Percentiles rank a stretch among this genome's conserved stretches.
Conservation (phyloP, 2,888 invertebrate species). For the Standfussiana lucernea region DNA sequence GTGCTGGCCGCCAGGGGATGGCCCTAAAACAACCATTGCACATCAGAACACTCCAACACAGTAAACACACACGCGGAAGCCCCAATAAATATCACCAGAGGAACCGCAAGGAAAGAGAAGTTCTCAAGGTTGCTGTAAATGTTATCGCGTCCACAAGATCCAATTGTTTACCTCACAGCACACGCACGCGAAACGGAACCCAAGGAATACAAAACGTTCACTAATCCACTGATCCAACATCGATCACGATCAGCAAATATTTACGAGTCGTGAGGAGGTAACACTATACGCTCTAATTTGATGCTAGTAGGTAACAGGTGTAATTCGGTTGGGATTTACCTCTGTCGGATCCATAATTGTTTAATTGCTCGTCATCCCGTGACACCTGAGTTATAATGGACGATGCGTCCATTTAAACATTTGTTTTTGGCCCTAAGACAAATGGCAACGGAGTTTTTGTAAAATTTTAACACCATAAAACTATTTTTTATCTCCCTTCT, state of each 20-base stretch:
- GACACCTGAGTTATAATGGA: slow-evolving; percentile 99
- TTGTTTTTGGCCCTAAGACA: slow-evolving; percentile 89
- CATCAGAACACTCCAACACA: slow-evolving; percentile 70
- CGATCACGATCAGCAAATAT: slow-evolving; percentile 82
- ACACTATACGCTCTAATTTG: slow-evolving; percentile 89
- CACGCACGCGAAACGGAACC: slow-evolving; percentile 77
- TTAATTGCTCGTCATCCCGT: slow-evolving; percentile 98
- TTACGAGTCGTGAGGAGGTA: slow-evolving; percentile 84
- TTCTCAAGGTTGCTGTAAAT: slow-evolving; percentile 87
- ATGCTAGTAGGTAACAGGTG: slow-evolving; percentile 90
- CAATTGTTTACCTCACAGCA: slow-evolving; percentile 87
- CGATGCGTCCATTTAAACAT: slow-evolving; percentile 98
- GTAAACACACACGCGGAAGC: slow-evolving; percentile 70
- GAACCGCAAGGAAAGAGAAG: slow-evolving; percentile 75
- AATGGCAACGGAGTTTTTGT: slow-evolving; percentile 89
- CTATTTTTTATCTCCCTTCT: slow-evolving; percentile 91
- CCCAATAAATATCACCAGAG: slow-evolving; percentile 72
- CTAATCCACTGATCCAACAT: slow-evolving; percentile 73
- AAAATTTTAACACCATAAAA: slow-evolving; percentile 90
- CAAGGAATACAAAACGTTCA: slow-evolving; percentile 69
- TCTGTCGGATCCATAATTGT: slow-evolving; percentile 97
- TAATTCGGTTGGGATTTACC: slow-evolving; percentile 92
- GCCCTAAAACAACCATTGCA: slow-evolving; percentile 88
- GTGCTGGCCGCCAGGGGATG: slow-evolving; percentile 90
- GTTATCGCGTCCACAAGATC: slow-evolving; percentile 86